Percentiles rank a stretch among this genome's conserved stretches.
Evolutionary conservation across 1,140 invertebrate species (phyloP).

Genomic region (Rhagoletis zephyria): DNA sequence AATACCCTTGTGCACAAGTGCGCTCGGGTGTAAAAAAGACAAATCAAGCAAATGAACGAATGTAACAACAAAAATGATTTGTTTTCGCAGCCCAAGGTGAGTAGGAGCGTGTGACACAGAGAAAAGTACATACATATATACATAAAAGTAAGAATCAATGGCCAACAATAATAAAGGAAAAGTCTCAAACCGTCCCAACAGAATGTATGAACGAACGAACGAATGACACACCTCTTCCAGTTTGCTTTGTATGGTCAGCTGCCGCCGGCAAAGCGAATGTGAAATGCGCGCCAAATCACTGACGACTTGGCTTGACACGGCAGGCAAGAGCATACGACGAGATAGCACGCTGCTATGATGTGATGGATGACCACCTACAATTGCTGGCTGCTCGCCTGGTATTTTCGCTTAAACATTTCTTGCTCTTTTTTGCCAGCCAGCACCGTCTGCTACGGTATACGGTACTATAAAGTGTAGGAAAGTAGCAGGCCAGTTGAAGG

Average conservation of each 20-base stretch:
- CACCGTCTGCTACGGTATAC: not conserved
- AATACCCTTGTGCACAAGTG: no score
- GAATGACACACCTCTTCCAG: not conserved
- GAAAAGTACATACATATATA: not conserved
- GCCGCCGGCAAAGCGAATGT: conserved; percentile 21
- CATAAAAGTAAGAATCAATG: not conserved
- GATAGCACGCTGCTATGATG: not conserved
- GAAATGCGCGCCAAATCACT: conserved; percentile 21
- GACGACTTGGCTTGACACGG: not conserved
- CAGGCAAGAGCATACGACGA: not conserved
- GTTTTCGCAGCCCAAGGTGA: not conserved
- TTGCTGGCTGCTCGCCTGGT: conserved; percentile 43
- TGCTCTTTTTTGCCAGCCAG: conserved; percentile 48
- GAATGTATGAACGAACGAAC: not conserved
- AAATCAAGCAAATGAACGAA: not conserved
- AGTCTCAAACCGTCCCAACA: not conserved
- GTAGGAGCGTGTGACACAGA: not conserved
- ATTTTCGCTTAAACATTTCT: conserved; percentile 52
- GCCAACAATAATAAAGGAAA: not conserved
- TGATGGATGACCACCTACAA: not conserved
- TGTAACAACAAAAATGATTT: not conserved
- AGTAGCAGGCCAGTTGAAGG: conserved; percentile 1
- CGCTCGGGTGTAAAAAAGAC: no score
- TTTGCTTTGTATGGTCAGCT: conserved; percentile 2
- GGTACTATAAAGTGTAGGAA: conserved; percentile 28